Base-by-base conservation (phyloP, 1,140 invertebrate genomes). In the Drosophila sturtevanti region DNA sequence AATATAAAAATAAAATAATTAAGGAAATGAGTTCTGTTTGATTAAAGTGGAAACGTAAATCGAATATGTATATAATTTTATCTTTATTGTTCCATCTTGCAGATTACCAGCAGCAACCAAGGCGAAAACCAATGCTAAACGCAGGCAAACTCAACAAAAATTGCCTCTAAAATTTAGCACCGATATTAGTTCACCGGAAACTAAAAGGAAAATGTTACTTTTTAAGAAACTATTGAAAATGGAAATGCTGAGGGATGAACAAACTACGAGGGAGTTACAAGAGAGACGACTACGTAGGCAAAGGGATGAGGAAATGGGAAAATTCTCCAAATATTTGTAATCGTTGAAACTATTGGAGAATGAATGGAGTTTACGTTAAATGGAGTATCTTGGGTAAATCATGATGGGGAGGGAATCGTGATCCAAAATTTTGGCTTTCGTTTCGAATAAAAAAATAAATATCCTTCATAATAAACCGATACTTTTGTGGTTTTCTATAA, bases 401-500 rank as follows among this genome's bases (percentile, higher is more conserved):
- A 24, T 24, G 24, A 1, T 16, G 16, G 56, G 18, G 56, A 16
- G 31, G 31, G 12, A 7, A 10, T 24, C 56, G 4, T 31, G 27
- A 4, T 31, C 31, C 9, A 6, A 14, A 6, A 68, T n/a, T 54
- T 41, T 63, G 51, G 58, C 52, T 70, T 16, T n/a, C 10, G 16
- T 51, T 27, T 18, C 31, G 27, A 31, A 24, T 16, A 44, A 51
- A 66, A 68, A 52, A 27, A 11, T 4, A 31, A 60, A 60, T 76
- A 6, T 31, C 1, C 27, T 31, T 63, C 59, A 69, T 63, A 73
- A 73, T 55, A 56, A 37, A 9, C 44, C 65, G 24, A 67, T 69
- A 78, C 71, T 70, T 70, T 60, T 87, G 79, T 54, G 82, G 84
- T 89, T 82, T 87, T 72, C 79, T 73, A 66, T 89, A 89, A 31